Conservation (phyloP, 2,888 invertebrate genomes). For the Drosophila subquinaria region DNA sequence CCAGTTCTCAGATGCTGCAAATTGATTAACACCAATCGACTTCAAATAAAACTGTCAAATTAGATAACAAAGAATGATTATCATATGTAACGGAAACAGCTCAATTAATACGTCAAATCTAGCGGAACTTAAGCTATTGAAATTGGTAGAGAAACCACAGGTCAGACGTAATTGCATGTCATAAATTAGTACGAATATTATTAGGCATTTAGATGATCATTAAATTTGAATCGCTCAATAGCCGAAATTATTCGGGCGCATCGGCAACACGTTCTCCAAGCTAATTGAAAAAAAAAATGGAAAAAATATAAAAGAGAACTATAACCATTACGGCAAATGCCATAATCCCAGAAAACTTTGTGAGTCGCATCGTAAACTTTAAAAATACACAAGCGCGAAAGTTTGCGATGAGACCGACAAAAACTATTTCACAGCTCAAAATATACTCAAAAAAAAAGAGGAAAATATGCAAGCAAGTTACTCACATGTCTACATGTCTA, state of each 20-base stretch:
- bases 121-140: conserved; percentile 35
- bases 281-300: conserved; percentile 35
- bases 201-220: conserved; percentile 54
- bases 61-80: conserved; percentile 44
- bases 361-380: conserved; percentile 66
- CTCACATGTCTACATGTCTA: conserved; percentile 41
- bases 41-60: conserved; percentile 43
- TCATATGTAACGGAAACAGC: conserved; percentile 48
- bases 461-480: conserved; percentile 26
- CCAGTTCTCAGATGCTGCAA: conserved; percentile 55
- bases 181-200: conserved; percentile 42
- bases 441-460: conserved; percentile 16
- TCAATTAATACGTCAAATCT: conserved; percentile 46
- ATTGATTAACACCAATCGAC: conserved; percentile 14
- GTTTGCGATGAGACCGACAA: conserved; percentile 31
- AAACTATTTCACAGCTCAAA: conserved; percentile 29
- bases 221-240: conserved; percentile 68
- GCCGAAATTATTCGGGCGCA: conserved; percentile 43
- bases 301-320: conserved; percentile 25
- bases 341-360: conserved; percentile 36
- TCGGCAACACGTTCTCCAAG: conserved; percentile 31
- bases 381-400: conserved; percentile 70
- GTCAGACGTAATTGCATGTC: conserved; percentile 22
- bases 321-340: conserved; percentile 42
- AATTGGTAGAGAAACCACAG: conserved; percentile 16